Percentiles rank a stretch among this genome's conserved stretches.
These are phyloP conservation scores for Pachycephala philippinensis DNA, from an alignment of 2,113 vertebrate species.

Conservation along the genomic window DNA sequence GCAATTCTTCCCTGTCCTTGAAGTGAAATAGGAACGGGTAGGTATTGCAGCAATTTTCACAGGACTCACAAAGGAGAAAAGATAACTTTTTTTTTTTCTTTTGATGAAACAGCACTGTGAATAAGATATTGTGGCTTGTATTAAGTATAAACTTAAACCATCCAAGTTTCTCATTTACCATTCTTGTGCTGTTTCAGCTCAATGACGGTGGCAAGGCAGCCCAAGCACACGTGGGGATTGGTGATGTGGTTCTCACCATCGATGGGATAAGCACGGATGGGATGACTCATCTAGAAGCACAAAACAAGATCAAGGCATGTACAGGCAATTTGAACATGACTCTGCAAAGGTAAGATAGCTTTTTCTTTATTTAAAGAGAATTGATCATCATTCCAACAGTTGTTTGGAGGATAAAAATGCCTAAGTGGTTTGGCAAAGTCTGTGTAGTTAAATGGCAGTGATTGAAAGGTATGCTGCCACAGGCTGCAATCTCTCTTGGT, in stretches of 20 bases:
- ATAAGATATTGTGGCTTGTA: neutral
- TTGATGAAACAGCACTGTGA: neutral
- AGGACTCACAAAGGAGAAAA: neutral
- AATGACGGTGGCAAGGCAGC: conserved; percentile 89
- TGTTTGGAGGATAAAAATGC: neutral
- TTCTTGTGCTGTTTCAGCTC: conserved; percentile 75
- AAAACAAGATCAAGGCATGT: conserved; percentile 97
- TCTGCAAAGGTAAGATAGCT: conserved; percentile 87
- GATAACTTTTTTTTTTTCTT: rapidly evolving
- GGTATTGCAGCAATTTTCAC: neutral
- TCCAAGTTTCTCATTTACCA: neutral
- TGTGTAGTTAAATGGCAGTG: neutral
- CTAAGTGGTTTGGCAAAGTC: neutral
- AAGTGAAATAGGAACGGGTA: neutral
- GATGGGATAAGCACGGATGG: conserved; percentile 88
- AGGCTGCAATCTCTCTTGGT: neutral
- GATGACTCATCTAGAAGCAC: conserved; percentile 97
- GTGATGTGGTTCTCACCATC: conserved; percentile 91
- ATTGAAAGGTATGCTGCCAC: neutral
- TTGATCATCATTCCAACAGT: neutral
- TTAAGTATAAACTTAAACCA: neutral
- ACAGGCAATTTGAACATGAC: conserved; percentile 87
- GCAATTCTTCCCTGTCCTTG: neutral
- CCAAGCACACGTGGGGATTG: conserved; percentile 82
- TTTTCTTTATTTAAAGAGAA: neutral